Evolutionary conservation across 2,113 vertebrate genomes (phyloP).

Genomic region (Centropus unirufus): DNA sequence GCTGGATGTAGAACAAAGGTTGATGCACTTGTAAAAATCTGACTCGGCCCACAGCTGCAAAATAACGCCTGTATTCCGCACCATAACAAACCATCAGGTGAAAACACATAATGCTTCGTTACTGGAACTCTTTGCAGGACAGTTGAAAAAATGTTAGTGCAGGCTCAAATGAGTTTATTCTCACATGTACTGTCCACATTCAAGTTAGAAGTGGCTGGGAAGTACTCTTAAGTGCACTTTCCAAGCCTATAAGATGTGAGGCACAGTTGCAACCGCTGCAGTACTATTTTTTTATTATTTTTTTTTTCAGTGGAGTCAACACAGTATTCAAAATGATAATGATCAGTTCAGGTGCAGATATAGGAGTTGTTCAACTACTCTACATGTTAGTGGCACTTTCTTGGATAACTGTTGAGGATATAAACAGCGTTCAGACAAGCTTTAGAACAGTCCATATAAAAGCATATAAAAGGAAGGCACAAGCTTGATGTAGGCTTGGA

Average conservation of each 20-base stretch:
- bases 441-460: not conserved
- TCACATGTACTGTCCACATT: not conserved
- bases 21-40: not conserved
- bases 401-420: not conserved
- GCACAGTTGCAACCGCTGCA: not conserved
- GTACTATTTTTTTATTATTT: accelerated
- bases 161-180: not conserved
- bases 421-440: not conserved
- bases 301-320: not conserved
- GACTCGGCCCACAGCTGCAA: not conserved
- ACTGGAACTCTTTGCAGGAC: not conserved
- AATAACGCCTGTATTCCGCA: not conserved
- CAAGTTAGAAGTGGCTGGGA: not conserved
- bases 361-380: not conserved
- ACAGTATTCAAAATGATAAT: not conserved
- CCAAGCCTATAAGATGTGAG: not conserved
- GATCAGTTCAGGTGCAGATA: not conserved
- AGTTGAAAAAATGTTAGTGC: not conserved
- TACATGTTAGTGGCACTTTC: not conserved
- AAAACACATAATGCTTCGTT: not conserved
- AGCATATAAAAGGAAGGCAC: not conserved
- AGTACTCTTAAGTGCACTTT: not conserved
- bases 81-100: not conserved
- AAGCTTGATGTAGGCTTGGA: not conserved
- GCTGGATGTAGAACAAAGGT: not conserved